These are phyloP conservation scores for Paguma larvata DNA, from an alignment of 2,797 vertebrate genomes.

Conservation along the genomic window DNA sequence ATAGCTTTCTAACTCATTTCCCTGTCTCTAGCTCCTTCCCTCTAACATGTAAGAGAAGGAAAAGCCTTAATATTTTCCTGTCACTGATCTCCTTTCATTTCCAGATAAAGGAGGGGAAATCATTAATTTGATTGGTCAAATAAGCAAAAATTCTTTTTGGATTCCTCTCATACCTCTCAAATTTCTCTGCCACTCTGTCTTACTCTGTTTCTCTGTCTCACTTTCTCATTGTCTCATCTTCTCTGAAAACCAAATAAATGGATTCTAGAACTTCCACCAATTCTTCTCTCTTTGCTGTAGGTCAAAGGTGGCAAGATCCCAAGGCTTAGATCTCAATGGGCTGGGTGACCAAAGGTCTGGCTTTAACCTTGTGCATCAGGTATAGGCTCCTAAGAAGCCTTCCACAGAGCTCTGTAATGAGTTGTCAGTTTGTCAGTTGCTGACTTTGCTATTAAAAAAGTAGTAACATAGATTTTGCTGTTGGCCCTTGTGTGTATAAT, in stretches of 20 bases:
- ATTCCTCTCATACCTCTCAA: neutral
- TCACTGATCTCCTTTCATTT: neutral
- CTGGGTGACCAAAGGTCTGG: neutral
- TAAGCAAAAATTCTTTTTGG: neutral
- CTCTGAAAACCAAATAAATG: neutral
- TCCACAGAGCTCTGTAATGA: neutral
- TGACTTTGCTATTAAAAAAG: neutral
- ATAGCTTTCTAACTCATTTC: neutral
- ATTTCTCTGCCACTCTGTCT: neutral
- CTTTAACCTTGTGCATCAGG: neutral
- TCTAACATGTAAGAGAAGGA: neutral
- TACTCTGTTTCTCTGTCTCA: neutral
- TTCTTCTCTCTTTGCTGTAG: neutral
- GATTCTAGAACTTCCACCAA: neutral
- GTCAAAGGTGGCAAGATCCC: neutral
- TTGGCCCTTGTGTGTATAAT: neutral
- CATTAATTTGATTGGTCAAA: neutral
- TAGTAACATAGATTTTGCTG: neutral
- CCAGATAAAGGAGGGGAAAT: neutral
- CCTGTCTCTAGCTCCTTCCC: neutral
- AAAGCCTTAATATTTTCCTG: neutral
- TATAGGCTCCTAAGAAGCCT: neutral
- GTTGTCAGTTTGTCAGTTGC: no score
- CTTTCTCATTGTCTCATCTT: neutral
- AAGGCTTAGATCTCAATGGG: neutral